Evolutionary conservation across 1,140 invertebrate genomes (phyloP).

Genomic region (Ceratoteleas bidentatus): DNA sequence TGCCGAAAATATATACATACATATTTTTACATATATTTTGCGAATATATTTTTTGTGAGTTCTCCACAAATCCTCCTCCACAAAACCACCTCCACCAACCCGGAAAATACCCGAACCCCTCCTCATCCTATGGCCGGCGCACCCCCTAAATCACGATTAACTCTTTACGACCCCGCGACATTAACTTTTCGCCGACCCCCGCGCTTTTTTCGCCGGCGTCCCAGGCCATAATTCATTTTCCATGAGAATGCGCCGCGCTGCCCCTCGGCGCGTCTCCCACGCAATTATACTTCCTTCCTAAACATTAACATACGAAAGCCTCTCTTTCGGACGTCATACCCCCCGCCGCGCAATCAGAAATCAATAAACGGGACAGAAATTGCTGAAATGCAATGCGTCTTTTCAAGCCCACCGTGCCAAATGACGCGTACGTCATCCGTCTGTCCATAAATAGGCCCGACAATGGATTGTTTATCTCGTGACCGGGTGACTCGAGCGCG

Average conservation of each 20-base stretch:
- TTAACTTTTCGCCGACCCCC: no score
- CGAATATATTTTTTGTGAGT: no score
- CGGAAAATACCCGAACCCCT: no score
- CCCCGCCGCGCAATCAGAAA: constrained; percentile 42
- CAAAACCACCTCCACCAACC: no score
- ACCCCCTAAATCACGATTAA: no score
- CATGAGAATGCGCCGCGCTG: constrained; percentile 13
- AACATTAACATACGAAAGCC: constrained; percentile 37
- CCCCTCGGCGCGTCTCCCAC: constrained; percentile 13
- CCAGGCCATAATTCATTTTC: constrained; percentile 24
- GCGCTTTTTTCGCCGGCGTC: background rate
- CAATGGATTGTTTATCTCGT: constrained; percentile 55
- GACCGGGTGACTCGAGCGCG: constrained; percentile 33
- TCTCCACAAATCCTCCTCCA: no score
- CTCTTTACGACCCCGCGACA: no score
- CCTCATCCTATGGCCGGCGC: no score
- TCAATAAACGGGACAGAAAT: constrained; percentile 52
- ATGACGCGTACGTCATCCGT: constrained; percentile 50
- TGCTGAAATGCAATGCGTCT: constrained; percentile 57
- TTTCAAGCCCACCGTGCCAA: constrained; percentile 52
- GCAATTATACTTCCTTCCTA: constrained; percentile 58
- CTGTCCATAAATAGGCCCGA: constrained; percentile 26
- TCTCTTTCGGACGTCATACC: constrained; percentile 17
- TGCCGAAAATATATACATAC: no score
- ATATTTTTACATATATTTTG: no score